phyloP scores from a whole-genome alignment of 2,113 vertebrate species.

The Gadus macrocephalus region DNA sequence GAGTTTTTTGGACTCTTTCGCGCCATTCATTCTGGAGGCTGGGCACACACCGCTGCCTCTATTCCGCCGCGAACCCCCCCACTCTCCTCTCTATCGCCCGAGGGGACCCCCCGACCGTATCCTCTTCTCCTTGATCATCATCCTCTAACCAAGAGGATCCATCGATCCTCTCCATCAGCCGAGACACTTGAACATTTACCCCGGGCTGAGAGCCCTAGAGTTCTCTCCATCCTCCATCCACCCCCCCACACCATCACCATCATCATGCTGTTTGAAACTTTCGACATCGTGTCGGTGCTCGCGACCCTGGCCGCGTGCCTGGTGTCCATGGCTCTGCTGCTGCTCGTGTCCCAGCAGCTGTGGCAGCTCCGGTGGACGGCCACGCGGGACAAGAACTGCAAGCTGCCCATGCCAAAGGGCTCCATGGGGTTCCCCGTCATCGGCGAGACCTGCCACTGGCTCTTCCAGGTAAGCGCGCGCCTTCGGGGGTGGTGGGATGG shows the following conservation, averaged over 20 bases:
- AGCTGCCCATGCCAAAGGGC: slow-evolving; percentile 92
- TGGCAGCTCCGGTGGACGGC: slow-evolving; percentile 96
- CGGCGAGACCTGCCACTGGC: slow-evolving; percentile 98
- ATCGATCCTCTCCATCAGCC: neutral
- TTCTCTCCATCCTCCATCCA: slow-evolving; percentile 3
- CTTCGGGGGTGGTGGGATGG: neutral
- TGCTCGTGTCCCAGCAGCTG: slow-evolving; percentile 93
- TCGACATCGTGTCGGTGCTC: slow-evolving; percentile 92
- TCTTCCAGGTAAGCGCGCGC: slow-evolving; percentile 86
- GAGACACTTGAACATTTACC: slow-evolving; percentile 3
- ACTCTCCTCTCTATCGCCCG: too few species aligned
- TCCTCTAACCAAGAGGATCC: neutral
- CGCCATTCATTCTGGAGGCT: slow-evolving; percentile 49
- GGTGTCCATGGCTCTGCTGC: slow-evolving; percentile 89
- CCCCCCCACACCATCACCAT: slow-evolving; percentile 27
- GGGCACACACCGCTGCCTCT: slow-evolving; percentile 9
- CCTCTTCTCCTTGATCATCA: neutral
- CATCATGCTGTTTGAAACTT: slow-evolving; percentile 86
- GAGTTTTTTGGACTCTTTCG: too few species aligned
- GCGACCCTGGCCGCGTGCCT: slow-evolving; percentile 91
- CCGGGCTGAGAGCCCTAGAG: slow-evolving; percentile 4
- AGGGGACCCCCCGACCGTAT: too few species aligned
- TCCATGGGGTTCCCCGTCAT: slow-evolving; percentile 98
- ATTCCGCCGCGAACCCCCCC: neutral
- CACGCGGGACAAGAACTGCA: slow-evolving; percentile 93